Percentiles rank a stretch among this genome's conserved stretches.
Conservation (phyloP, 2,888 invertebrate genomes). For the Xylophagus ater region DNA sequence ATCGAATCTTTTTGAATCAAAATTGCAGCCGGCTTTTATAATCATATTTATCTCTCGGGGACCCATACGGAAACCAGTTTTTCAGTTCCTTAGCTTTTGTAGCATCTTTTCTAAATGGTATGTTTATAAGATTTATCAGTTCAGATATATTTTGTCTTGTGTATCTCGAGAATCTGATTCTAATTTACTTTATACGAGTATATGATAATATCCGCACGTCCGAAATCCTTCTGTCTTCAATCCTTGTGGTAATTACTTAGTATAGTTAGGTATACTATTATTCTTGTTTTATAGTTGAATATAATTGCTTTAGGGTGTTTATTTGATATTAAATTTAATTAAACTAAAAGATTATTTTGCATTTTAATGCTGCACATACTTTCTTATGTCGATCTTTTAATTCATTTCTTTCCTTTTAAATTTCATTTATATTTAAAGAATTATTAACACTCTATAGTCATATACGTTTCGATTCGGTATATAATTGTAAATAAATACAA, state of each 20-base stretch:
- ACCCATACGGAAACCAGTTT: slow-evolving; percentile 4
- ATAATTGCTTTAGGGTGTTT: slow-evolving; percentile 15
- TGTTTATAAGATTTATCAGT: slow-evolving; percentile 16
- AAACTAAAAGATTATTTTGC: slow-evolving; percentile 13
- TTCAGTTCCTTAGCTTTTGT: not conserved
- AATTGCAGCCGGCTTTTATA: not conserved
- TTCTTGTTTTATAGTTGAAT: too few species aligned
- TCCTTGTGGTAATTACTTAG: too few species aligned
- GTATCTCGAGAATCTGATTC: too few species aligned
- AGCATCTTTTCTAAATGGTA: not conserved
- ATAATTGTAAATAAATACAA: too few species aligned
- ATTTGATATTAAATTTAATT: slow-evolving; percentile 18
- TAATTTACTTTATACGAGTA: too few species aligned
- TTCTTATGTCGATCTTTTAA: slow-evolving; percentile 4
- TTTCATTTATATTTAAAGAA: too few species aligned
- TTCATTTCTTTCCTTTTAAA: too few species aligned
- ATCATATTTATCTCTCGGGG: not conserved
- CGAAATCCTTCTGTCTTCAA: not conserved
- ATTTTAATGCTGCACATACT: slow-evolving; percentile 7
- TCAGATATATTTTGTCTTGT: too few species aligned
- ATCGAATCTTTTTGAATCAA: slow-evolving; percentile 4
- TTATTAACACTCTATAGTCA: too few species aligned
- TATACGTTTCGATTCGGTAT: too few species aligned
- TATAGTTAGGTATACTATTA: too few species aligned
- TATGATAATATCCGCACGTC: too few species aligned